A percentile compares a stretch with the other conserved stretches of the same genome.
These are phyloP conservation scores for Stigmatopora argus DNA, from an alignment of 2,113 vertebrate genomes.

Conservation along the genomic window DNA sequence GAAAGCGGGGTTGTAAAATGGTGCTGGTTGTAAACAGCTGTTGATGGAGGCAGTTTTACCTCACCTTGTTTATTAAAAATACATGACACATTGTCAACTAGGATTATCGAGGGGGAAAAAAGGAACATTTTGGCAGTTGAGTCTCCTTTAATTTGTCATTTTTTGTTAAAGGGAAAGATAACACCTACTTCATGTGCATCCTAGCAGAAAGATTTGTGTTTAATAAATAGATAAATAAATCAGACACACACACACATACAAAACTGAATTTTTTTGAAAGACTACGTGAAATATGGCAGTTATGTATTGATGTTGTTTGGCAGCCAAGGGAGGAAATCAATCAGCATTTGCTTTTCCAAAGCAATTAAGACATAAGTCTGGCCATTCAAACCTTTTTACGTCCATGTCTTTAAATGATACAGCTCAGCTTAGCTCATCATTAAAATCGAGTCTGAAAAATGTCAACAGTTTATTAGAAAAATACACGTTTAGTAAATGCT, in stretches of 20 bases:
- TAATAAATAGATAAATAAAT: no score
- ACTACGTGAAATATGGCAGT: neutral
- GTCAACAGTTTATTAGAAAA: no score
- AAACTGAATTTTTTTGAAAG: neutral
- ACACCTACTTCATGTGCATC: no score
- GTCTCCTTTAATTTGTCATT: constrained; percentile 10
- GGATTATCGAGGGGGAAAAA: constrained; percentile 16
- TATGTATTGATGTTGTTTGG: neutral
- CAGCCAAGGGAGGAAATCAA: neutral
- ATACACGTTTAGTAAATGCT: no score
- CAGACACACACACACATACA: no score
- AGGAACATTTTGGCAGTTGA: constrained; percentile 27
- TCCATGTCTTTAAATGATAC: neutral
- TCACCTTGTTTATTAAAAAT: constrained; percentile 59
- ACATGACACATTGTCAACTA: constrained; percentile 51
- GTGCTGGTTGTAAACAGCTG: constrained; percentile 54
- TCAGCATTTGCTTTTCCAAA: neutral
- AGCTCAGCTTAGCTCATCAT: no score
- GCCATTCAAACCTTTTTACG: neutral
- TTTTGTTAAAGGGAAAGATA: neutral
- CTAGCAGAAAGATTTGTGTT: no score
- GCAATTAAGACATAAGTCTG: neutral
- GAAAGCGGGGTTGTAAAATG: constrained; percentile 34
- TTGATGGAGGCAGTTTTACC: constrained; percentile 60
- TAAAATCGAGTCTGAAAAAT: no score